These are phyloP conservation scores for Chrysopa pallens DNA, from an alignment of 1,140 invertebrate species.

Conservation along the genomic window DNA sequence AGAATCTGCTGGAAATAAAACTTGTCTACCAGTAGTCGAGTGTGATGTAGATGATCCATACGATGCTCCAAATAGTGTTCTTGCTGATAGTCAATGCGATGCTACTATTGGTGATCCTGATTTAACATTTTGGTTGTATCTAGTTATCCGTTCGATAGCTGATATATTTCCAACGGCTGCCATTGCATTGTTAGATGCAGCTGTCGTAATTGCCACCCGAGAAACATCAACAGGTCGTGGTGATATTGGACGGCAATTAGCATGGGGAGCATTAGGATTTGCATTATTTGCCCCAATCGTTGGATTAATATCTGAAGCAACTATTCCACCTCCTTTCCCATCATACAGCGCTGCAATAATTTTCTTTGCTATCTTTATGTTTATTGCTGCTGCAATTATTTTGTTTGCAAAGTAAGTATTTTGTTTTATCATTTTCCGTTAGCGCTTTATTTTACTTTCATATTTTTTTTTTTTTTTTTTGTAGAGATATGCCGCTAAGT, in stretches of 20 bases:
- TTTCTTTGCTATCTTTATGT: constrained; percentile 36
- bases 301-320: constrained; percentile 28
- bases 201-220: constrained; percentile 58
- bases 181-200: constrained; percentile 49
- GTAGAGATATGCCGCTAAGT: constrained; percentile 47
- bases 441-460: constrained; percentile 2
- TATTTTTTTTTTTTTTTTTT: constrained; percentile 5
- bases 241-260: constrained; percentile 62
- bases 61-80: constrained; percentile 34
- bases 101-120: constrained; percentile 37
- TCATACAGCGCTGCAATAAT: constrained; percentile 27
- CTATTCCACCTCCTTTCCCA: constrained; percentile 10
- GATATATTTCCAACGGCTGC: constrained; percentile 59
- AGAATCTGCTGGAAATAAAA: constrained; percentile 19
- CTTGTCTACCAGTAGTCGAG: constrained; percentile 37
- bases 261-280: constrained; percentile 53
- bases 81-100: constrained; percentile 43
- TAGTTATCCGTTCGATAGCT: constrained; percentile 45
- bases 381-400: constrained; percentile 43
- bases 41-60: constrained; percentile 51
- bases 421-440: constrained; percentile 1
- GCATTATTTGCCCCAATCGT: constrained; percentile 49
- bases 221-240: constrained; percentile 61
- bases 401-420: constrained; percentile 33
- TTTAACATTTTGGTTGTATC: constrained; percentile 50